These are phyloP conservation scores for Nasua narica DNA, from an alignment of 2,797 vertebrate genomes.

Conservation along the genomic window DNA sequence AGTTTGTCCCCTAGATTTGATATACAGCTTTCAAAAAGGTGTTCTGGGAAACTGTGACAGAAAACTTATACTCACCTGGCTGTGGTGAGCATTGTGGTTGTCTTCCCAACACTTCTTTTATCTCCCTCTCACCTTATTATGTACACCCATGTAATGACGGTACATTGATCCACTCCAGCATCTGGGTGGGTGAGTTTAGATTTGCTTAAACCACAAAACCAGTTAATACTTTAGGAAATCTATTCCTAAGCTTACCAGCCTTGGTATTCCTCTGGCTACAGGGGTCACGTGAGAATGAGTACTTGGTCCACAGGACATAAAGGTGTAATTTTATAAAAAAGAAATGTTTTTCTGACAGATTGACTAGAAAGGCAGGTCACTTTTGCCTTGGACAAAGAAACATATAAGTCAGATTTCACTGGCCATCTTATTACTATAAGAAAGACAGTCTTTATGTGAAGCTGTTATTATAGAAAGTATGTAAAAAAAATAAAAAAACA, in stretches of 20 bases:
- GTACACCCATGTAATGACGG: neutral
- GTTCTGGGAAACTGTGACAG: neutral
- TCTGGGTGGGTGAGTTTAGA: neutral
- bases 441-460: neutral
- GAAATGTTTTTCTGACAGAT: neutral
- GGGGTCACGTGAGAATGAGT: neutral
- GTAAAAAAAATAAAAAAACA: neutral
- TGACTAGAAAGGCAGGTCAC: neutral
- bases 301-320: neutral
- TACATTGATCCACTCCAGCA: neutral
- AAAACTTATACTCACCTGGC: neutral
- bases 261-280: neutral
- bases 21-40: neutral
- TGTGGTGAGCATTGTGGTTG: neutral
- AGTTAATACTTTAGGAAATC: neutral
- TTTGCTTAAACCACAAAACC: neutral
- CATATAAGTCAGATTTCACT: neutral
- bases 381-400: neutral
- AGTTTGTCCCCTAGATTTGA: neutral
- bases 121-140: neutral
- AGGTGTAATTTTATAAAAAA: neutral
- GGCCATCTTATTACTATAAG: neutral
- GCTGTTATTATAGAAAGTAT: neutral
- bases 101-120: neutral
- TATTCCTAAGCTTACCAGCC: neutral